Evolutionary conservation across 2,888 invertebrate species (phyloP).

Genomic region (Heliconius cydno): DNA sequence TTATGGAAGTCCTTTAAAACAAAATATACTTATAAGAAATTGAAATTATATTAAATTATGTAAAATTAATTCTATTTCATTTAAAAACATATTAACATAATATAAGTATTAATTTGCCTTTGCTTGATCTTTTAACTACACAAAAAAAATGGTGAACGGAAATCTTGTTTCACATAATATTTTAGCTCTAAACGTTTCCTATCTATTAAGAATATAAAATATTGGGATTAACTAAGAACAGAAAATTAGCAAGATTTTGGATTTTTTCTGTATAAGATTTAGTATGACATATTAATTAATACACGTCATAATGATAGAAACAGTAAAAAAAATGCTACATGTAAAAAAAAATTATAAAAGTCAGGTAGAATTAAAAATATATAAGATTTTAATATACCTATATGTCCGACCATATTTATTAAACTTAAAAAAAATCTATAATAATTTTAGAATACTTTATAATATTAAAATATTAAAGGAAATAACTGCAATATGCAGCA

Average conservation of each 20-base stretch:
- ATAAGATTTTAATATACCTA: too few species aligned
- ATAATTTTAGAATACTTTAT: background rate
- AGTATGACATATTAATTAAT: too few species aligned
- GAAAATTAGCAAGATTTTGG: too few species aligned
- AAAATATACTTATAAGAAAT: conserved; percentile 21
- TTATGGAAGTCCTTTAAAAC: conserved; percentile 22
- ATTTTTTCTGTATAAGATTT: too few species aligned
- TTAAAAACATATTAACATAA: background rate
- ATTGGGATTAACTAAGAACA: too few species aligned
- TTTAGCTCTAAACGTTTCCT: background rate
- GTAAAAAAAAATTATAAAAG: background rate
- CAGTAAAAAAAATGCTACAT: background rate
- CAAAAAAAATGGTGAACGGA: background rate
- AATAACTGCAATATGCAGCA: background rate
- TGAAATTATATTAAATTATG: background rate
- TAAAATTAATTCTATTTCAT: background rate
- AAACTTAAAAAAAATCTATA: background rate
- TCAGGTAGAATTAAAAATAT: background rate
- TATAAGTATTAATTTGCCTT: too few species aligned
- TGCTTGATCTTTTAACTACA: too few species aligned
- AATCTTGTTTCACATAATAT: background rate
- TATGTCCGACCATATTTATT: background rate
- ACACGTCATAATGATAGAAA: too few species aligned
- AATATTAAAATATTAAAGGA: background rate
- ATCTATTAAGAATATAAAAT: background rate